These are phyloP conservation scores for Galeopsomyia nigrocyanea DNA, from an alignment of 2,888 invertebrate species.

Conservation along the genomic window DNA sequence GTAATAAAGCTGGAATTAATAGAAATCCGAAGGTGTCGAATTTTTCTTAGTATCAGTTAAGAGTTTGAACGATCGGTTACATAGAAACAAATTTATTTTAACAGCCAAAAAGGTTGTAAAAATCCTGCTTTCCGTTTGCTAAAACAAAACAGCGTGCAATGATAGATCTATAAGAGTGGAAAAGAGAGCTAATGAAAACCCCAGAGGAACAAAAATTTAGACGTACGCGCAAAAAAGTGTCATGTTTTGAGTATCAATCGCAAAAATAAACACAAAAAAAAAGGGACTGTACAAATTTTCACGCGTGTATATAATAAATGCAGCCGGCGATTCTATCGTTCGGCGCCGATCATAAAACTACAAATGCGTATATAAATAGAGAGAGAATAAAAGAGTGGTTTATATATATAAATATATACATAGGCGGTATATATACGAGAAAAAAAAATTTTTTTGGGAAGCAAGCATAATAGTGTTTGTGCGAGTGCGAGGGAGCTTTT, in stretches of 20 bases:
- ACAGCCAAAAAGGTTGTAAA: slow-evolving; percentile 16
- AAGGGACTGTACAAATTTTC: slow-evolving; percentile 61
- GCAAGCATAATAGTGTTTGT: slow-evolving; percentile 13
- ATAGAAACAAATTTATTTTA: slow-evolving; percentile 7
- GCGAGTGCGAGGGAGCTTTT: slow-evolving; percentile 14
- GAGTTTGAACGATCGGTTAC: neutral
- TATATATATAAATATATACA: slow-evolving; percentile 31
- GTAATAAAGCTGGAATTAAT: too few relatives aligned
- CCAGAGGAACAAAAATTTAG: slow-evolving; percentile 3
- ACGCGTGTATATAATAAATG: slow-evolving; percentile 62
- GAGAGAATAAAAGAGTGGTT: slow-evolving; percentile 36
- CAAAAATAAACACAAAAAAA: slow-evolving; percentile 29
- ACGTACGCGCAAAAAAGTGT: slow-evolving; percentile 35
- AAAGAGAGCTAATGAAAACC: slow-evolving; percentile 22
- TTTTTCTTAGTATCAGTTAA: too few relatives aligned
- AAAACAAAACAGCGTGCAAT: slow-evolving; percentile 44
- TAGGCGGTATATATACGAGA: slow-evolving; percentile 35
- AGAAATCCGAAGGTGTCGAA: too few relatives aligned
- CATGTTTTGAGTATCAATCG: slow-evolving; percentile 14
- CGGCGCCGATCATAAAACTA: slow-evolving; percentile 31
- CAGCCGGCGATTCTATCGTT: slow-evolving; percentile 27
- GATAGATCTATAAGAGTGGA: slow-evolving; percentile 46
- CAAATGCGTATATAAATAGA: slow-evolving; percentile 45
- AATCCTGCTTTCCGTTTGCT: slow-evolving; percentile 34
- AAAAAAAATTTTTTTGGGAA: slow-evolving; percentile 1